Evolutionary conservation across 2,888 invertebrate species (phyloP).

Genomic region (Hecatera dysodea): DNA sequence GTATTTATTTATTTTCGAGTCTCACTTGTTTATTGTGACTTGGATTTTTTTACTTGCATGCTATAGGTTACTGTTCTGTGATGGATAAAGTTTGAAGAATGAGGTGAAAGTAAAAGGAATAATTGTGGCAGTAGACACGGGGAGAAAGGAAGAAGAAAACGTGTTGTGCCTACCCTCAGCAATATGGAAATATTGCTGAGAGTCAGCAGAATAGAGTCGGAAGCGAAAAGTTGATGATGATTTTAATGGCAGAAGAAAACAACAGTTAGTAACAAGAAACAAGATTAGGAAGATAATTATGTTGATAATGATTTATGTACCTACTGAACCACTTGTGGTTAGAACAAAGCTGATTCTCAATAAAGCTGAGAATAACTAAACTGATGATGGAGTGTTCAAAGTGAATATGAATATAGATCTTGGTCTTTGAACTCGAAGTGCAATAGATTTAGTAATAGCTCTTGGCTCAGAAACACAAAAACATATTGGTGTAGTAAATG

Average conservation of each 20-base stretch:
- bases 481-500: slow-evolving; percentile 12
- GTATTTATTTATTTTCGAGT: neutral
- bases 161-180: neutral
- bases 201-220: no score
- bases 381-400: neutral
- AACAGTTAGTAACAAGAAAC: neutral
- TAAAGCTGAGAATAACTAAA: neutral
- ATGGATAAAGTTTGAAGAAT: neutral
- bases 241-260: neutral
- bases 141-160: neutral
- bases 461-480: slow-evolving; percentile 30
- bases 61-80: no score
- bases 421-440: slow-evolving; percentile 17
- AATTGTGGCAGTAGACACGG: neutral
- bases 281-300: neutral
- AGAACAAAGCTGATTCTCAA: neutral
- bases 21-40: neutral
- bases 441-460: neutral
- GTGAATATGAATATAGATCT: neutral
- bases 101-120: neutral
- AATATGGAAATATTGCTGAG: no score
- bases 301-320: neutral
- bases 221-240: neutral
- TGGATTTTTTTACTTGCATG: no score
- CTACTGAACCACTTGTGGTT: neutral